Conservation (phyloP, 1,140 invertebrate genomes). For the Teleopsis dalmanni region DNA sequence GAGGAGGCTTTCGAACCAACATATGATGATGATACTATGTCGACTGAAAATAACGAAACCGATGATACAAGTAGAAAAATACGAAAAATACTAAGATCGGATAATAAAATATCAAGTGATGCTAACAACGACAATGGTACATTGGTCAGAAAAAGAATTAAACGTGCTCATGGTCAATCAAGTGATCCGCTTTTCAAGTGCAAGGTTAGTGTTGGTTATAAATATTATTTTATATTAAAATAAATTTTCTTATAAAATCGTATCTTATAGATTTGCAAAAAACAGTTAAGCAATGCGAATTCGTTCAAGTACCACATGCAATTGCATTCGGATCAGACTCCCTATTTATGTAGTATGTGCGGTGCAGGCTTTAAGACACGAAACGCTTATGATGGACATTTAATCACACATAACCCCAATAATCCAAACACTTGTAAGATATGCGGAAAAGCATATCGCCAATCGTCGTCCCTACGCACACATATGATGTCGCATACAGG, state of each 20-base stretch:
- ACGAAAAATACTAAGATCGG: too few species aligned
- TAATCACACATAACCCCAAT: slow-evolving; percentile 32
- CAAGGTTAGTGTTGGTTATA: slow-evolving; percentile 8
- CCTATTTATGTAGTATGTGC: slow-evolving; percentile 25
- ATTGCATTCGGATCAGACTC: slow-evolving; percentile 31
- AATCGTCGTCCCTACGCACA: slow-evolving; percentile 33
- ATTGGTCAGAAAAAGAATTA: slow-evolving; percentile 3
- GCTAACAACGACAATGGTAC: too few species aligned
- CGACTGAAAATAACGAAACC: too few species aligned
- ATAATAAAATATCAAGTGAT: not conserved
- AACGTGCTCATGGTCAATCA: not conserved
- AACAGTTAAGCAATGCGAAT: slow-evolving; percentile 16
- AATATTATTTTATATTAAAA: not conserved
- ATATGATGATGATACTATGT: too few species aligned
- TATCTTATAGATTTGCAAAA: slow-evolving; percentile 14
- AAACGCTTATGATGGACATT: slow-evolving; percentile 36
- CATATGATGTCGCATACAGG: slow-evolving; percentile 40
- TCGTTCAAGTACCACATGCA: slow-evolving; percentile 39
- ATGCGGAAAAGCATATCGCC: slow-evolving; percentile 39
- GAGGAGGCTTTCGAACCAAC: too few species aligned
- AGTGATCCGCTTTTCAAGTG: slow-evolving; percentile 10
- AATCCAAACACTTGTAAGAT: slow-evolving; percentile 33
- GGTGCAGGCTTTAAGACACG: slow-evolving; percentile 29
- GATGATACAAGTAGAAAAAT: not conserved
- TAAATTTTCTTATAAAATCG: not conserved